Evolutionary conservation across 1,140 invertebrate species (phyloP), one percentile per base, ranked within the genome.

Genomic region (Ceratina japonica): DNA sequence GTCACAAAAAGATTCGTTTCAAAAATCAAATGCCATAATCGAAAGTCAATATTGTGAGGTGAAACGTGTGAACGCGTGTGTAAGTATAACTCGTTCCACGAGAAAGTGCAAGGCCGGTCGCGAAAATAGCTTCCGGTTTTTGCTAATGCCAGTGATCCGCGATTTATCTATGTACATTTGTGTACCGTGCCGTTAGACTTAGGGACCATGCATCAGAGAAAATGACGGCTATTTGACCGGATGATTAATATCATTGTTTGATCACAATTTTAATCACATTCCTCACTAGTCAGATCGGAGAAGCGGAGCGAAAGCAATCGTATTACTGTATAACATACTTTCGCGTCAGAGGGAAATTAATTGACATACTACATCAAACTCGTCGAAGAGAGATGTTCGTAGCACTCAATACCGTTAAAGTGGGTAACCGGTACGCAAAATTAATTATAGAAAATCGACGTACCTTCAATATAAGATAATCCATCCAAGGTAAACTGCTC

Each of bases 391-490:
- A 44, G 10, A 44, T 44, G 5, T 2, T 44, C 10, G 10, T 44
- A 44, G 2, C 37, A 10, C 37, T 44, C 37, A 10, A 44, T 44
- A 44, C 10, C 10, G 37, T 44, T 44, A 44, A 44, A 10, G n/a
- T n/a, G n/a, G 10, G 37, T 0, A 44, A 44, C 3, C 10, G 5
- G 4, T 7, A 1, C 49, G 12, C 10, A 24, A 61, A 3, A 24
- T 8, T 59, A 0, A 31, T 44, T n/a, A 31, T 63, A 1, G 31
- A 63, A 18, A 31, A 18, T 10, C 16, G 7, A 93, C 94, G 94
- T 91, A 97, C 96, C 93, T 96, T 96, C 92, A 97, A 94, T 91
- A 97, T 96, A 88, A 97, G 94, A 91, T 96, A 97, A 91, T 97
- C 96, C 70, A 97, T 90, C 96, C 96, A 97, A 68, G 96, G 96